These are phyloP conservation scores for Enteromius trimaculatus DNA, from an alignment of 2,797 vertebrate genomes.

Conservation along the genomic window DNA sequence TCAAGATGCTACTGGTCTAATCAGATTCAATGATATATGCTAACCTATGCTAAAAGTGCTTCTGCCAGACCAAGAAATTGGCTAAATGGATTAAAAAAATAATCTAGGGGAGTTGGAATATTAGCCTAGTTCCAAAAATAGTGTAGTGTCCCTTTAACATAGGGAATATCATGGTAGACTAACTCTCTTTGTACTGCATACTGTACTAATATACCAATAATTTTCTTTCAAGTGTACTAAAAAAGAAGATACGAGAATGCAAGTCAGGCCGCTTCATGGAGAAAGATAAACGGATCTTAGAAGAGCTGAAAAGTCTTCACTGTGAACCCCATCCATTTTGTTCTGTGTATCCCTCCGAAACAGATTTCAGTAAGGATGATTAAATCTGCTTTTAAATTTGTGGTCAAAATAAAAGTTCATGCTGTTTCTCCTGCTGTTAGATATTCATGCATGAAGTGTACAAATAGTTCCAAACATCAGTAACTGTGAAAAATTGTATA, in stretches of 20 bases:
- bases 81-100: no score
- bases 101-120: no score
- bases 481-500: not conserved
- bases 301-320: conserved; percentile 71
- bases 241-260: not conserved
- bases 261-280: conserved; percentile 40
- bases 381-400: not conserved
- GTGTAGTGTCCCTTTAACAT: no score
- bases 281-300: conserved; percentile 67
- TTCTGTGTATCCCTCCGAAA: conserved; percentile 65
- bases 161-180: not conserved
- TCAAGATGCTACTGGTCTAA: no score
- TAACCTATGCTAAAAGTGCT: no score
- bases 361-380: not conserved
- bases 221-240: not conserved
- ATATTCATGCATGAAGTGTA: not conserved
- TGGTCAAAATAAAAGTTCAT: not conserved
- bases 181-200: not conserved
- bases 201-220: not conserved
- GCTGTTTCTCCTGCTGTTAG: not conserved
- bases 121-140: no score
- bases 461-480: not conserved
- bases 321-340: conserved; percentile 72
- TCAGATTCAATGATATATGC: no score
- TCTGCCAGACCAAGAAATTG: no score